Evolutionary conservation across 2,113 vertebrate species (phyloP), one percentile per base, ranked within the genome.

Genomic region (Eulacestoma nigropectus): DNA sequence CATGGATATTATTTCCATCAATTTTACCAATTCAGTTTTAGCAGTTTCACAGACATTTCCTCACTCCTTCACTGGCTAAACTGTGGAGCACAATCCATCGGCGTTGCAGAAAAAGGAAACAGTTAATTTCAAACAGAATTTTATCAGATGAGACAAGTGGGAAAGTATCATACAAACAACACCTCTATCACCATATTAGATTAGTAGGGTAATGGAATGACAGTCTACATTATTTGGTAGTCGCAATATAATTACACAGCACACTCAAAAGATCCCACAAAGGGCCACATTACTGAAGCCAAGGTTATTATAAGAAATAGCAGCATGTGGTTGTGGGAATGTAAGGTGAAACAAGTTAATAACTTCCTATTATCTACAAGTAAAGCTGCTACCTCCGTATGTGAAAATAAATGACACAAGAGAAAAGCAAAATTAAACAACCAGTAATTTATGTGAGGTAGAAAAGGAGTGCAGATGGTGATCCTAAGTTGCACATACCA

Each of bases 341-440:
- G 78, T 90, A 91, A 97, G 93, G 90, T 96, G 91, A 94, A 90
- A 77, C 55, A 85, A 96, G 91, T 96, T 96, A 96, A 91, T 96
- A 96, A 93, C 90, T 93, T 97, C 64, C 90, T 85, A 90, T 96
- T 96, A 96, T 95, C 93, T 95, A 37, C 63, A 33, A 50, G 82
- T 86, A 91, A 95, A 93, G 67, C 82, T 90, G 75, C 68, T 85
- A 79, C 87, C 70, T 85, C 81, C 0, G 0, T 55, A 63, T 21
- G 47, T 39, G 39, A 84, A 95, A 93, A 94, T 83, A 96, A 95
- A 95, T 56, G 59, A 83, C 91, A 79, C 13, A 3, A 89, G 46
- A 80, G 84, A 87, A 90, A 85, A 77, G 72, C 63, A 80, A 90
- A 94, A 95, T 93, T 93, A 93, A 96, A 89, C 67, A 85, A 87